Evolutionary conservation across 2,113 vertebrate species (phyloP).

Genomic region (Myiozetetes cayanensis): DNA sequence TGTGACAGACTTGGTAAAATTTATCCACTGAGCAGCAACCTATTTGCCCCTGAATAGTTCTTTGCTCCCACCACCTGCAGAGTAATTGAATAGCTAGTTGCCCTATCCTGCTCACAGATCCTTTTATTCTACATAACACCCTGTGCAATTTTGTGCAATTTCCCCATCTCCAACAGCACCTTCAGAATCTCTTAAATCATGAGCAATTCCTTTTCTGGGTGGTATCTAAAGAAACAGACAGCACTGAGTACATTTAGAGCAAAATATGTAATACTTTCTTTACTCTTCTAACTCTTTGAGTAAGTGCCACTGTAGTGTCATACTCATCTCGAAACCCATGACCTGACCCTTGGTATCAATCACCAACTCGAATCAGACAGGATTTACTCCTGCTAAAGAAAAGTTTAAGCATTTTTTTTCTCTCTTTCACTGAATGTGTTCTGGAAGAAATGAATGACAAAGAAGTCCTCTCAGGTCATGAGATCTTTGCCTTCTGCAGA

Average conservation of each 20-base stretch:
- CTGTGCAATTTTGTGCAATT: not conserved
- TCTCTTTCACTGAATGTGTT: not conserved
- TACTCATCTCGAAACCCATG: not conserved
- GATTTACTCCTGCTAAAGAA: not conserved
- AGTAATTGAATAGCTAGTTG: not conserved
- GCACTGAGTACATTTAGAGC: not conserved
- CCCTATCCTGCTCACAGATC: not conserved
- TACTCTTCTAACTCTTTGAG: not conserved
- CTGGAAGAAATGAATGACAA: not conserved
- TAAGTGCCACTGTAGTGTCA: not conserved
- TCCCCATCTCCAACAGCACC: not conserved
- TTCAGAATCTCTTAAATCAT: not conserved
- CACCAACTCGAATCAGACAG: not conserved
- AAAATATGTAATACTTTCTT: constrained; percentile 6
- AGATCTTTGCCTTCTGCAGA: not conserved
- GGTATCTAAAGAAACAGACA: not conserved
- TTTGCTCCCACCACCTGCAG: not conserved
- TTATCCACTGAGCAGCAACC: not conserved
- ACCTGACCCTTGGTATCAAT: constrained; percentile 13
- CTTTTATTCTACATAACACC: not conserved
- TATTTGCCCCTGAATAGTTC: not conserved
- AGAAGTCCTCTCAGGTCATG: not conserved
- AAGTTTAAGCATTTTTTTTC: not conserved
- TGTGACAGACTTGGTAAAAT: not conserved
- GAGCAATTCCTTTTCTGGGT: not conserved